Evolutionary conservation across 37 sponge, comb jelly and placozoan species (phyloP).

Genomic region (Aphrocallistes beatrix): DNA sequence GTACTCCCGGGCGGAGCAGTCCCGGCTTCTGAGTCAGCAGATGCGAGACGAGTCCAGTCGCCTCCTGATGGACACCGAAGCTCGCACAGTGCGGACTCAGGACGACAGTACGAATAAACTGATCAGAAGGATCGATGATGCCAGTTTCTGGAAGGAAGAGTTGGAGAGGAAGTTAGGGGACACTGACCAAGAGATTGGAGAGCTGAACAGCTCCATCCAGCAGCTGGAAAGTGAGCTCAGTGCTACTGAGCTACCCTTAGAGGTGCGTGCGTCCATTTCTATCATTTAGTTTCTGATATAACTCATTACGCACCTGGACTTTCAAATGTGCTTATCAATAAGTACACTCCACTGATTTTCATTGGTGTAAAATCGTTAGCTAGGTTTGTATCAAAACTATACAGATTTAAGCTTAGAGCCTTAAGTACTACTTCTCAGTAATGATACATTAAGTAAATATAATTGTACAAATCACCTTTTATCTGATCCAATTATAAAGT

Average conservation of each 20-base stretch:
- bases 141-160: slow-evolving; percentile 87
- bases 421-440: no score
- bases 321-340: no score
- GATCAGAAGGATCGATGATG: slow-evolving; percentile 58
- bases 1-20: slow-evolving; percentile 60
- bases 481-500: no score
- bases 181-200: slow-evolving; percentile 48
- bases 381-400: no score
- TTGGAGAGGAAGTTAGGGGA: slow-evolving; percentile 44
- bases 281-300: no score
- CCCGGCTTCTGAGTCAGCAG: slow-evolving; percentile 63
- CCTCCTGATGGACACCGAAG: slow-evolving; percentile 61
- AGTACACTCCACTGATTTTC: no score
- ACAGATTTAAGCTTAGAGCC: no score
- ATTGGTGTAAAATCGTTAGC: no score
- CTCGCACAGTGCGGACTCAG: slow-evolving; percentile 53
- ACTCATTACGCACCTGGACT: no score
- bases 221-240: slow-evolving; percentile 52
- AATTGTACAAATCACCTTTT: no score
- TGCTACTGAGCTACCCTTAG: slow-evolving; percentile 53
- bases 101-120: slow-evolving; percentile 64
- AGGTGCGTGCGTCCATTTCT: no score
- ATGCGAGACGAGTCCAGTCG: slow-evolving; percentile 67
- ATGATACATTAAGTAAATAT: no score
- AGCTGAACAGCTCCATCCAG: slow-evolving; percentile 41